phyloP scores from a whole-genome alignment of 2,113 vertebrate genomes.

The Leptobrachium ailaonicum region DNA sequence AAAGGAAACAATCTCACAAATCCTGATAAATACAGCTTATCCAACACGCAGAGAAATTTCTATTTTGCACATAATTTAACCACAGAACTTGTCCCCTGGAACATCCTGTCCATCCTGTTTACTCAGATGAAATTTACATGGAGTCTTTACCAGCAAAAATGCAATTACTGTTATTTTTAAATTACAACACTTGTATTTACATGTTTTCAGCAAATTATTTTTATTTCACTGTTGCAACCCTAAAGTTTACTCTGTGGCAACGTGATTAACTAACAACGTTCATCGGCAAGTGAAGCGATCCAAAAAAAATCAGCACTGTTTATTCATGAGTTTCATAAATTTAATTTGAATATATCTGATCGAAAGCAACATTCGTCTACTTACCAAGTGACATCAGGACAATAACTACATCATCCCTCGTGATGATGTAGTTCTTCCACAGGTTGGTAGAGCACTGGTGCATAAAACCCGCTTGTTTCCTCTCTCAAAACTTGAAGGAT shows the following conservation, averaged over 20 bases:
- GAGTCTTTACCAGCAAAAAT: too few species aligned
- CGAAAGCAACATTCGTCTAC: slow-evolving; percentile 22
- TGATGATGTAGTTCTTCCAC: slow-evolving; percentile 45
- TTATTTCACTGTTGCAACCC: too few species aligned
- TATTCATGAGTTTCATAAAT: not conserved
- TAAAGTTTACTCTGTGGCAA: slow-evolving; percentile 8
- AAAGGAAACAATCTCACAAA: slow-evolving; percentile 1
- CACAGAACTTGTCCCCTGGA: not conserved
- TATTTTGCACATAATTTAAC: not conserved
- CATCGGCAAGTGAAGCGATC: not conserved
- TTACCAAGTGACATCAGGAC: slow-evolving; percentile 59
- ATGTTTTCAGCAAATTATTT: too few species aligned
- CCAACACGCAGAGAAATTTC: slow-evolving; percentile 7
- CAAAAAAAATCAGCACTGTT: slow-evolving; percentile 1
- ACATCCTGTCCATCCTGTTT: slow-evolving; percentile 41
- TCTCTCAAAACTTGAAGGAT: slow-evolving; percentile 39
- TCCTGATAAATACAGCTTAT: slow-evolving; percentile 12
- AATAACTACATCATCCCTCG: slow-evolving; percentile 39
- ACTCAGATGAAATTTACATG: slow-evolving; percentile 2
- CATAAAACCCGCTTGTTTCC: slow-evolving; percentile 43
- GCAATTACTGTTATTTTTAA: too few species aligned
- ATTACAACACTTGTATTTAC: too few species aligned
- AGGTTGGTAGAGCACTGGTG: slow-evolving; percentile 41
- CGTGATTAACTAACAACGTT: slow-evolving; percentile 20
- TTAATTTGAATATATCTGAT: not conserved